Evolutionary conservation across 2,888 invertebrate species (phyloP).

Genomic region (Thelaira solivaga): DNA sequence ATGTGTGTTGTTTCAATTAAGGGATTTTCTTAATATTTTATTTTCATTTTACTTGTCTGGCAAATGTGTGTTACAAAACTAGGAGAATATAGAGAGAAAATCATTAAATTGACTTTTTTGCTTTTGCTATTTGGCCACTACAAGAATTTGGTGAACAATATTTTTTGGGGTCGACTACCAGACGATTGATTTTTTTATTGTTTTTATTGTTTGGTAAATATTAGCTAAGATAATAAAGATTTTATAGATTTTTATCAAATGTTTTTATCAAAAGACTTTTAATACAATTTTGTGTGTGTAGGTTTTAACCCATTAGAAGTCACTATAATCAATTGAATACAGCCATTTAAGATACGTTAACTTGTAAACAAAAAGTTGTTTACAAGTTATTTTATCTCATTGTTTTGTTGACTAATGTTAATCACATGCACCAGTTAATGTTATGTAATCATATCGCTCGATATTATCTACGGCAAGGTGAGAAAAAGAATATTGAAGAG

Average conservation of each 20-base stretch:
- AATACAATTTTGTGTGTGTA: no score
- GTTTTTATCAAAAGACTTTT: no score
- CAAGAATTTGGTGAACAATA: conserved; percentile 11
- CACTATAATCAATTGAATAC: no score
- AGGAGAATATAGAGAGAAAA: conserved; percentile 25
- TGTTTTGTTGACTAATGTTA: no score
- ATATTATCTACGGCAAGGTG: no score
- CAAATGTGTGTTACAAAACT: conserved; percentile 50
- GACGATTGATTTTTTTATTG: conserved; percentile 20
- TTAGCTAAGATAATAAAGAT: conserved; percentile 3
- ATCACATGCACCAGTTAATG: no score
- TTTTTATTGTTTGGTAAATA: background rate
- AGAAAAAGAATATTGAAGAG: no score
- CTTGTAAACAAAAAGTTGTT: no score
- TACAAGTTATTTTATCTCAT: no score
- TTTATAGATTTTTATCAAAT: background rate
- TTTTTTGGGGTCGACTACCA: background rate
- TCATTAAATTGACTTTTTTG: conserved; percentile 30
- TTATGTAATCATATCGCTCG: no score
- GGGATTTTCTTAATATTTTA: conserved; percentile 63
- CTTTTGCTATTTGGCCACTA: background rate
- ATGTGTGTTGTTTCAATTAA: conserved; percentile 35
- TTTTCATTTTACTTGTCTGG: conserved; percentile 31
- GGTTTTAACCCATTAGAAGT: no score
- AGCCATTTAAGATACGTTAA: no score